Conservation (phyloP, 2,888 invertebrate genomes). For the Ormyrus thymus region DNA sequence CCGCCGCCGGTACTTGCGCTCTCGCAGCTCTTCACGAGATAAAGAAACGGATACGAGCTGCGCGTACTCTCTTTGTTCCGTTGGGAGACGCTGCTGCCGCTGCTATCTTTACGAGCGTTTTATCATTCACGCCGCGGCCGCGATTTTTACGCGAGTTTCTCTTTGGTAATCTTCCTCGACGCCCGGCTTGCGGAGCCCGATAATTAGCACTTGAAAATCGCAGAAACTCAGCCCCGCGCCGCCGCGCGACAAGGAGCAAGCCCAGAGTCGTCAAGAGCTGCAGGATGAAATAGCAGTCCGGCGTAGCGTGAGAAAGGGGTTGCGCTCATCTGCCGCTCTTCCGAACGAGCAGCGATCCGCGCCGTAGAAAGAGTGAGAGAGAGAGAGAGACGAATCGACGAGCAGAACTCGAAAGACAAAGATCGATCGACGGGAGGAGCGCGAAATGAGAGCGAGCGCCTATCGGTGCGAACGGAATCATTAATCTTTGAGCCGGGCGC, state of each 20-base stretch:
- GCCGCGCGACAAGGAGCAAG: neutral
- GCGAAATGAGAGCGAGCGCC: slow-evolving; percentile 48
- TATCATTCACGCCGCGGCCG: neutral
- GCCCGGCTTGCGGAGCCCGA: too few species aligned
- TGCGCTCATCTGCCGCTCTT: slow-evolving; percentile 35
- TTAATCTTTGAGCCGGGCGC: slow-evolving; percentile 53
- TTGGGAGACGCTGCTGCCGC: neutral
- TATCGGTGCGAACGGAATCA: slow-evolving; percentile 40
- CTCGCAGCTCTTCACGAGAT: slow-evolving; percentile 8
- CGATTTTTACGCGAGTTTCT: too few species aligned
- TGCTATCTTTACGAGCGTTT: neutral
- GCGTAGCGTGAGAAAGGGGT: slow-evolving; percentile 65
- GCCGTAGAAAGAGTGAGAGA: slow-evolving; percentile 10
- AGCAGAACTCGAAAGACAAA: slow-evolving; percentile 51
- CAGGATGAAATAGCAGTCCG: slow-evolving; percentile 54
- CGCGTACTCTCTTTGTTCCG: neutral
- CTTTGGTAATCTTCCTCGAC: too few species aligned
- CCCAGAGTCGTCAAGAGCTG: slow-evolving; percentile 46
- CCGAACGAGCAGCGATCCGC: too few species aligned
- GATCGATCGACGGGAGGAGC: slow-evolving; percentile 58
- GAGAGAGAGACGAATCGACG: slow-evolving; percentile 55
- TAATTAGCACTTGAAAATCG: too few species aligned
- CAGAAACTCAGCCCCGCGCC: neutral
- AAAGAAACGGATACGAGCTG: slow-evolving; percentile 21
- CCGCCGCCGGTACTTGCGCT: neutral